Evolutionary conservation across 2,888 invertebrate genomes (phyloP).

Genomic region (Scaeva pyrastri): DNA sequence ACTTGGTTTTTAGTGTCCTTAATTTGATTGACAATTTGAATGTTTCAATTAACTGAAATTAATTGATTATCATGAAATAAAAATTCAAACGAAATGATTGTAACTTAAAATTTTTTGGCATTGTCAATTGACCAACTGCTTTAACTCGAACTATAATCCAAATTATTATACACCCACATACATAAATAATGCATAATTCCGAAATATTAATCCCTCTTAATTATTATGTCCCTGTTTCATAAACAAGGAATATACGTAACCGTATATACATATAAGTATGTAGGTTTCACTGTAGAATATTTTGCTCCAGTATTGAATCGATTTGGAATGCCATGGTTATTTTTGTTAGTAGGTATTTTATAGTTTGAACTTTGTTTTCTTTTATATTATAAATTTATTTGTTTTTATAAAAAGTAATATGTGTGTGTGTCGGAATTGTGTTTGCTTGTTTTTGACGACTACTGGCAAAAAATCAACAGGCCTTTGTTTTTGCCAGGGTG

Average conservation of each 20-base stretch:
- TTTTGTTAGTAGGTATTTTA: not conserved
- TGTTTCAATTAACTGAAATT: no score
- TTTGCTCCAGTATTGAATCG: constrained; percentile 49
- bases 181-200: not conserved
- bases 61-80: no score
- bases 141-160: not conserved
- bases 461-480: not conserved
- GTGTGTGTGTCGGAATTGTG: constrained; percentile 36
- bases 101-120: not conserved
- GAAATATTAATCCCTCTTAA: constrained; percentile 34
- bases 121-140: not conserved
- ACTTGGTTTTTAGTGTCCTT: no score
- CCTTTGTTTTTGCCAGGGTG: not conserved
- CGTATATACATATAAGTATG: no score
- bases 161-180: no score
- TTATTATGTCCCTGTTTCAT: constrained; percentile 17
- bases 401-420: not conserved
- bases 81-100: not conserved
- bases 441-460: constrained; percentile 39
- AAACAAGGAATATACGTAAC: constrained; percentile 21
- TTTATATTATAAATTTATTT: constrained; percentile 1
- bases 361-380: not conserved
- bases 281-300: constrained; percentile 14
- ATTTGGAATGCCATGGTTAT: constrained; percentile 19
- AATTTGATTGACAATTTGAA: no score